Conservation (phyloP, 2,113 vertebrate genomes). For the Xerus inauris region DNA sequence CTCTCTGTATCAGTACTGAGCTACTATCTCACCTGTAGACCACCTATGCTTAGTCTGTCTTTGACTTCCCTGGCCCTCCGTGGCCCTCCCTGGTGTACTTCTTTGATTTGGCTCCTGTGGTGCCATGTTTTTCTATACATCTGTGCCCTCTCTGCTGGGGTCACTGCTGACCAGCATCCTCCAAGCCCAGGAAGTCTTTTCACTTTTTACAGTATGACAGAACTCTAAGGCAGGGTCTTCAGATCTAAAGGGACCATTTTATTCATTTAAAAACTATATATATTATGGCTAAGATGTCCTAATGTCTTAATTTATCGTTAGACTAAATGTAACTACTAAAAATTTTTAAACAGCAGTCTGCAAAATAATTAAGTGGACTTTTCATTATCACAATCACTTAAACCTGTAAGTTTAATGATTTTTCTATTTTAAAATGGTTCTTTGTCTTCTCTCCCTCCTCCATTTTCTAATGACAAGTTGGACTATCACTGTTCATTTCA, state of each 20-base stretch:
- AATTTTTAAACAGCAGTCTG: neutral
- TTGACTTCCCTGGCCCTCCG: neutral
- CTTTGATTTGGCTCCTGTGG: neutral
- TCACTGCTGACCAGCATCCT: neutral
- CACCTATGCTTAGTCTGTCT: neutral
- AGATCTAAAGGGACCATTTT: neutral
- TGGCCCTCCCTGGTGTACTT: neutral
- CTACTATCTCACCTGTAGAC: neutral
- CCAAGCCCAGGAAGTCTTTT: neutral
- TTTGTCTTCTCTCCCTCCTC: neutral
- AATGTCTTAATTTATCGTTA: neutral
- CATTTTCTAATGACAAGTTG: neutral
- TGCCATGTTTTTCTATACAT: neutral
- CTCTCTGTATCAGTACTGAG: neutral
- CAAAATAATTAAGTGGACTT: neutral
- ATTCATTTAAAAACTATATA: neutral
- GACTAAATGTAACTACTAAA: neutral
- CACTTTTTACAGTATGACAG: neutral
- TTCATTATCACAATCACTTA: neutral
- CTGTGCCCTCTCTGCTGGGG: neutral
- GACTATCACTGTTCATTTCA: neutral
- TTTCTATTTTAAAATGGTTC: neutral
- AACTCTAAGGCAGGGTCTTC: neutral
- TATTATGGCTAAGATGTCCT: neutral
- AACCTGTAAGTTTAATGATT: neutral